A percentile compares a stretch with the other conserved stretches of the same genome.
These are phyloP conservation scores for Heliconius melpomene DNA, from an alignment of 1,140 invertebrate species.

Conservation along the genomic window DNA sequence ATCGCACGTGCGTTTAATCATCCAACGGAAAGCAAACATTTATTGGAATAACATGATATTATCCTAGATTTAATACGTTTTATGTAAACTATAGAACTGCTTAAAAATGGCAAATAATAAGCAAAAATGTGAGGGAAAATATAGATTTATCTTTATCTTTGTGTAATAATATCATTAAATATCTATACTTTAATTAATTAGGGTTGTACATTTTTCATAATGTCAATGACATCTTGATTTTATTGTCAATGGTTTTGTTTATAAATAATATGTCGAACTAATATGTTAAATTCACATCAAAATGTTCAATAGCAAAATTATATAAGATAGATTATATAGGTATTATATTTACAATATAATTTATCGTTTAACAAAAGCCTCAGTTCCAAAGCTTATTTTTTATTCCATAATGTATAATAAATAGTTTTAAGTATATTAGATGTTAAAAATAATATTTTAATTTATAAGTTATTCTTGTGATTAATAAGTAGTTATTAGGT, in stretches of 20 bases:
- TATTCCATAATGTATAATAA: constrained; percentile 31
- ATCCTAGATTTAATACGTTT: constrained; percentile 14
- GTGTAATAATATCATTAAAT: no score
- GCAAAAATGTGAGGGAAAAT: no score
- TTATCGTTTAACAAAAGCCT: constrained; percentile 33
- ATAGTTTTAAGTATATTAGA: constrained; percentile 33
- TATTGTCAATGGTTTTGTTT: neutral
- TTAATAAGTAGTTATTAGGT: constrained; percentile 49
- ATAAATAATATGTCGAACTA: neutral
- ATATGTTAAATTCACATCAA: neutral
- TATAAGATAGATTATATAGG: neutral
- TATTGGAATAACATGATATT: constrained; percentile 33
- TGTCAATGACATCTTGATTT: neutral
- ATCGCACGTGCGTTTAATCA: constrained; percentile 73
- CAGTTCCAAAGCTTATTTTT: constrained; percentile 48
- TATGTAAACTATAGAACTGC: no score
- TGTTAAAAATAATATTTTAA: constrained; percentile 47
- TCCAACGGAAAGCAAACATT: neutral
- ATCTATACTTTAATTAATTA: no score
- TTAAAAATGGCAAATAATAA: no score
- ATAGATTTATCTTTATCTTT: no score
- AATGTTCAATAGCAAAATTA: neutral
- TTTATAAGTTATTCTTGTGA: constrained; percentile 69
- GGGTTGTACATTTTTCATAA: no score
- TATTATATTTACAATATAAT: neutral